These are phyloP conservation scores for Colletes collaris DNA, from an alignment of 2,888 invertebrate genomes.

Conservation along the genomic window DNA sequence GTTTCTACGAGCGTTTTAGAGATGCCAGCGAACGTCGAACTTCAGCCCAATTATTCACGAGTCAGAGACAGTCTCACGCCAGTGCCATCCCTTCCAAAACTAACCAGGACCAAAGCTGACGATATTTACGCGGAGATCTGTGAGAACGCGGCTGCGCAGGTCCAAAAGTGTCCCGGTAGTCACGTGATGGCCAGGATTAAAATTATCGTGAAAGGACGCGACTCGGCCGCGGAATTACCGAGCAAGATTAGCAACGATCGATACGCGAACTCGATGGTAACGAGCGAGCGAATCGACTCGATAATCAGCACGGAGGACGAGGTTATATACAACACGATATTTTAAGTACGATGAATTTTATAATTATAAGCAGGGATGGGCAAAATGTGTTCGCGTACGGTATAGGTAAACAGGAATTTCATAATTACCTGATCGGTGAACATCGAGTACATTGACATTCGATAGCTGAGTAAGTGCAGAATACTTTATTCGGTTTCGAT, in stretches of 20 bases:
- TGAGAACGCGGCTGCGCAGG: slow-evolving; percentile 70
- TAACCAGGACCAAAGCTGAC: slow-evolving; percentile 73
- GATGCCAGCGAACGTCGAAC: slow-evolving; percentile 75
- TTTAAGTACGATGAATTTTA: slow-evolving; percentile 62
- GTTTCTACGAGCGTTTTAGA: slow-evolving; percentile 80
- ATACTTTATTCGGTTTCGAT: too few relatives aligned
- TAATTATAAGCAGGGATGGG: slow-evolving; percentile 30
- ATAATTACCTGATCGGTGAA: too few relatives aligned
- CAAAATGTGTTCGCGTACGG: too few relatives aligned
- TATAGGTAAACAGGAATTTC: too few relatives aligned
- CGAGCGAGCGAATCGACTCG: slow-evolving; percentile 76
- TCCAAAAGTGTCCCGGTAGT: slow-evolving; percentile 76
- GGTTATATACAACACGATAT: slow-evolving; percentile 80
- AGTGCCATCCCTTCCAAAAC: slow-evolving; percentile 70
- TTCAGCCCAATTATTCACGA: slow-evolving; percentile 79
- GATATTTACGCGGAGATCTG: slow-evolving; percentile 81
- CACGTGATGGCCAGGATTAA: slow-evolving; percentile 81
- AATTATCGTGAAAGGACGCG: slow-evolving; percentile 77
- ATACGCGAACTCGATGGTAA: slow-evolving; percentile 77
- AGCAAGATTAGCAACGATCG: slow-evolving; percentile 62
- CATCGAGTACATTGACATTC: too few relatives aligned
- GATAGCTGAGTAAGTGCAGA: too few relatives aligned
- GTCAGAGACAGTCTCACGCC: slow-evolving; percentile 80
- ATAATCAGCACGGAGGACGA: slow-evolving; percentile 79
- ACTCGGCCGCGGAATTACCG: slow-evolving; percentile 59